These are phyloP conservation scores for Anthoscopus minutus DNA, from an alignment of 2,113 vertebrate genomes.

Conservation along the genomic window DNA sequence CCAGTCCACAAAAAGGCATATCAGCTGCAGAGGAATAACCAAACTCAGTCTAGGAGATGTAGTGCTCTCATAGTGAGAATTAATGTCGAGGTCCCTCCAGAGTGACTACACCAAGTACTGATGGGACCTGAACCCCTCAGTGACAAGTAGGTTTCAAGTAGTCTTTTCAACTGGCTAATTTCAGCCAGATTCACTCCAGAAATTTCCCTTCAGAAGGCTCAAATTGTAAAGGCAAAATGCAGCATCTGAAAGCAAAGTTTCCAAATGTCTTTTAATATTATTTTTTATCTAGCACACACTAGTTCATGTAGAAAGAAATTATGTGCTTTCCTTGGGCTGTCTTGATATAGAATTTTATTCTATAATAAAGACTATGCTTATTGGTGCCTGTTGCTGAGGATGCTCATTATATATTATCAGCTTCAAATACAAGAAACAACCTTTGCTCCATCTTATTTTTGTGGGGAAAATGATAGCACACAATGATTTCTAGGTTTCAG, in stretches of 20 bases:
- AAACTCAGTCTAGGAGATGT: neutral
- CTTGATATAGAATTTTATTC: neutral
- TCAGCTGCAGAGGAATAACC: neutral
- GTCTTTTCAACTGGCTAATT: neutral
- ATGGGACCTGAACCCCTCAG: neutral
- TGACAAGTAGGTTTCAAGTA: neutral
- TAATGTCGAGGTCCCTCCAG: neutral
- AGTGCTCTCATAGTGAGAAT: neutral
- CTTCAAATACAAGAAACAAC: neutral
- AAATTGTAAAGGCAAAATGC: neutral
- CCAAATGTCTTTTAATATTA: neutral
- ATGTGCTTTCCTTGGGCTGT: neutral
- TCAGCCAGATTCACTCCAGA: neutral
- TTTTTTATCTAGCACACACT: neutral
- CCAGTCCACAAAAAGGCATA: neutral
- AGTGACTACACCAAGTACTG: neutral
- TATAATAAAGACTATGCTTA: neutral
- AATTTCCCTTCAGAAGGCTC: neutral
- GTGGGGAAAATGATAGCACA: neutral
- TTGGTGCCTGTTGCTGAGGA: neutral
- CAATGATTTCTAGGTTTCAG: neutral
- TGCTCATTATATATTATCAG: neutral
- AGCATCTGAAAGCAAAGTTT: neutral
- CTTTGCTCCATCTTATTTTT: slow-evolving; percentile 10
- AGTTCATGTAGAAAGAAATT: neutral